phyloP scores from a whole-genome alignment of 2,888 invertebrate species.

The Tetrapedia diversipes region DNA sequence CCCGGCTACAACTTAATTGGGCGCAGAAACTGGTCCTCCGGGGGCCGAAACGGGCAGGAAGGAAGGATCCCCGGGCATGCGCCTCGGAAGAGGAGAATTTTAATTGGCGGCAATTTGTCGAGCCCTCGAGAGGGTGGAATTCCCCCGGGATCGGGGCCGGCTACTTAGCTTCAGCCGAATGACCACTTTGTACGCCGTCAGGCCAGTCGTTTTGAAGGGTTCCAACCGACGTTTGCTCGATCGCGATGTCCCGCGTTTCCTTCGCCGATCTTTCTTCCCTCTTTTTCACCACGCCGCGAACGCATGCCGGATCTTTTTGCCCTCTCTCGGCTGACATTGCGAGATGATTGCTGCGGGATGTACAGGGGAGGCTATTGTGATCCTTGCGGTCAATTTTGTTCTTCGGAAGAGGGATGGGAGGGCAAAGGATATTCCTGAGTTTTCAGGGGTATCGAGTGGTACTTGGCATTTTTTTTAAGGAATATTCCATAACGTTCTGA shows the following conservation, averaged over 20 bases:
- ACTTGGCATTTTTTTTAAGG: too few species aligned
- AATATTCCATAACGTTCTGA: too few species aligned
- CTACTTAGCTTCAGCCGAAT: slow-evolving; percentile 57
- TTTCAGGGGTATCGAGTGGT: too few species aligned
- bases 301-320: background rate
- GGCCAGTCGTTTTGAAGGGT: slow-evolving; percentile 33
- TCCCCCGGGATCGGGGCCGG: slow-evolving; percentile 42
- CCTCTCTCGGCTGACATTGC: background rate
- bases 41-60: slow-evolving; percentile 34
- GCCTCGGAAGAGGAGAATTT: slow-evolving; percentile 72
- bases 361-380: background rate
- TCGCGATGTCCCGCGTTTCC: background rate
- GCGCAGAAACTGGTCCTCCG: slow-evolving; percentile 75
- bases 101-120: slow-evolving; percentile 78
- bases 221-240: slow-evolving; percentile 9
- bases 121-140: slow-evolving; percentile 51
- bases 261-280: background rate
- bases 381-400: too few species aligned
- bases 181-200: slow-evolving; percentile 59
- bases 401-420: too few species aligned
- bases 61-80: slow-evolving; percentile 56
- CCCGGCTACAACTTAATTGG: slow-evolving; percentile 81
- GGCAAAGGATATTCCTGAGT: too few species aligned
- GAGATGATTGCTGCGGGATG: background rate
- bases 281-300: background rate